Percentiles rank a stretch among this genome's conserved stretches.
These are phyloP conservation scores for Drosophila sordidula DNA, from an alignment of 2,888 invertebrate genomes.

Conservation along the genomic window DNA sequence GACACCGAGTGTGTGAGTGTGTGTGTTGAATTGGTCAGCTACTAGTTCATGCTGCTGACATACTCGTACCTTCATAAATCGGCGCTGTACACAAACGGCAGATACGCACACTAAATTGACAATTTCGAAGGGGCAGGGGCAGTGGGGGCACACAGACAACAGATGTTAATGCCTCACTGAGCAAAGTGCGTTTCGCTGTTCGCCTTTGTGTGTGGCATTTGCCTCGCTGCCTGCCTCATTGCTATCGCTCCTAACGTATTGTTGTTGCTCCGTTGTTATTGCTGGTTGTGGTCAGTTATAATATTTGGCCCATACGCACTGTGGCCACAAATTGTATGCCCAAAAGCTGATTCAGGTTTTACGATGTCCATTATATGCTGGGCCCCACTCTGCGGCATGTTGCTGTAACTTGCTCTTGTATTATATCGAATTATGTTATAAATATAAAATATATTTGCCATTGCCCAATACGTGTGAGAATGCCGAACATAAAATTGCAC, in stretches of 20 bases:
- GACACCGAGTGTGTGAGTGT: constrained; percentile 27
- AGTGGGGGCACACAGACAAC: constrained; percentile 48
- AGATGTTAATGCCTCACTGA: constrained; percentile 77
- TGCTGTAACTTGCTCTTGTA: constrained; percentile 52
- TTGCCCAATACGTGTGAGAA: constrained; percentile 59
- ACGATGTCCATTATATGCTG: constrained; percentile 50
- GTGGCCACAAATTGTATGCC: constrained; percentile 73
- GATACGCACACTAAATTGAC: constrained; percentile 29
- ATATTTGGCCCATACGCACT: constrained; percentile 55
- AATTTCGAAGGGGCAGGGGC: neutral
- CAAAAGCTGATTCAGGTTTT: constrained; percentile 70
- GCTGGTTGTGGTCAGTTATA: constrained; percentile 63
- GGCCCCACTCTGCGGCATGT: constrained; percentile 1
- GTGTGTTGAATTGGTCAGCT: constrained; percentile 5
- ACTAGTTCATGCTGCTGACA: constrained; percentile 6
- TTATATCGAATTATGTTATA: constrained; percentile 79
- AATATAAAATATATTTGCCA: constrained; percentile 71
- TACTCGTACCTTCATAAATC: constrained; percentile 46
- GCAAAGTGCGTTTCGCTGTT: constrained; percentile 79
- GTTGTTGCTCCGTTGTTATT: constrained; percentile 22
- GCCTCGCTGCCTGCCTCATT: constrained; percentile 31
- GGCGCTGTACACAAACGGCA: constrained; percentile 12
- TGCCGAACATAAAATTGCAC: constrained; percentile 35
- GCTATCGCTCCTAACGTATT: constrained; percentile 38
- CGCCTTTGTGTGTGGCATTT: constrained; percentile 50